These are phyloP conservation scores for Carlito syrichta DNA, from an alignment of 2,113 vertebrate species.

Conservation along the genomic window DNA sequence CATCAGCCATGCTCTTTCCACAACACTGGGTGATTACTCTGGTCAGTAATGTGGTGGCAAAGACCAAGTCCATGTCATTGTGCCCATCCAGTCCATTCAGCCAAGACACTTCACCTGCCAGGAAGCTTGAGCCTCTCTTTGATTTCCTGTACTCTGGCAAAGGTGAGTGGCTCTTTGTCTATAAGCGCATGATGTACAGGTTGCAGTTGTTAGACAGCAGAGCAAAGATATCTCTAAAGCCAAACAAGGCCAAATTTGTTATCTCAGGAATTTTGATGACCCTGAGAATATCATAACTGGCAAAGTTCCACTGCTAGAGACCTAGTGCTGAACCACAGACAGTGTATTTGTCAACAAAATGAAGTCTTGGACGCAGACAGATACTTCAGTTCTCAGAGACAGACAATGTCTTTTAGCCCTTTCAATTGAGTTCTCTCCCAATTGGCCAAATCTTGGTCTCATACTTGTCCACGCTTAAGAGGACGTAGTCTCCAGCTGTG, in stretches of 20 bases:
- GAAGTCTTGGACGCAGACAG: conserved; percentile 94
- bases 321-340: conserved; percentile 96
- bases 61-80: conserved; percentile 95
- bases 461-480: conserved; percentile 97
- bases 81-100: conserved; percentile 93
- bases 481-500: conserved; percentile 96
- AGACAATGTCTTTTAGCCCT: conserved; percentile 94
- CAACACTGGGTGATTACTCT: conserved; percentile 98
- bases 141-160: conserved; percentile 97
- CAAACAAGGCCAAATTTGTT: conserved; percentile 93
- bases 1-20: conserved; percentile 96
- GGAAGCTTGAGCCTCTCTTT: conserved; percentile 96
- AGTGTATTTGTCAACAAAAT: conserved; percentile 96
- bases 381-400: conserved; percentile 97
- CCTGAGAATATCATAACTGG: conserved; percentile 97
- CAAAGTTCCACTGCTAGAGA: conserved; percentile 98
- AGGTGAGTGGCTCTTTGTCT: conserved; percentile 96
- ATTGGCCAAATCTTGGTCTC: conserved; percentile 99
- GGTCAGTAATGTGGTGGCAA: conserved; percentile 99
- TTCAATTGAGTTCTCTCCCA: conserved; percentile 97
- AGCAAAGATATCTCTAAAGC: conserved; percentile 95
- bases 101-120: conserved; percentile 95
- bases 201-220: conserved; percentile 96
- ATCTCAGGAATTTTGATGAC: conserved; percentile 95
- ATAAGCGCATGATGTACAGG: conserved; percentile 96